Conservation (phyloP, 2,888 invertebrate species). For the Drosophila monieri region DNA sequence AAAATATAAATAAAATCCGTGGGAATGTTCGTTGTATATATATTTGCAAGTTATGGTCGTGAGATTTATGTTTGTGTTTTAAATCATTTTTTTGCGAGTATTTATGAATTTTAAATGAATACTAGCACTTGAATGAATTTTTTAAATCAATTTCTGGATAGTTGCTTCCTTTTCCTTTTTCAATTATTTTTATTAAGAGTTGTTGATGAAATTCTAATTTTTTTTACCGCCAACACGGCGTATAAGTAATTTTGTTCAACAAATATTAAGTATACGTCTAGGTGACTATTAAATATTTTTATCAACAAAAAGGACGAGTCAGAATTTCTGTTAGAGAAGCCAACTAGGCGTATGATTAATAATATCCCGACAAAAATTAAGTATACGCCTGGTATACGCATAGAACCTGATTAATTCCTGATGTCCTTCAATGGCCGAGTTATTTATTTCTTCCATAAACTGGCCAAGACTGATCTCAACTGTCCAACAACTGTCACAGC, state of each 20-base stretch:
- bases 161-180: background rate
- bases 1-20: background rate
- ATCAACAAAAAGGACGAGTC: background rate
- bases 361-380: background rate
- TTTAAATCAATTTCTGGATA: background rate
- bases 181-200: too few relatives aligned
- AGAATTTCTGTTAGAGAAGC: background rate
- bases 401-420: too few relatives aligned
- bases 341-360: too few relatives aligned
- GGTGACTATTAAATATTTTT: background rate
- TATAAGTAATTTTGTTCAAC: background rate
- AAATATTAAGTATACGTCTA: background rate
- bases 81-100: background rate
- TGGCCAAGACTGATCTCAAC: background rate
- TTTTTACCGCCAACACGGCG: background rate
- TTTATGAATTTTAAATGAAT: background rate
- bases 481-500: slow-evolving; percentile 29
- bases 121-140: background rate
- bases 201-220: background rate
- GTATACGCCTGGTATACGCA: background rate
- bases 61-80: slow-evolving; percentile 1
- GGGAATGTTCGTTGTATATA: background rate
- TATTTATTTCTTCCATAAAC: background rate
- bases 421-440: background rate
- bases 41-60: background rate